Percentiles rank a stretch among this genome's conserved stretches.
These are phyloP conservation scores for Sinotaia quadrata DNA, from an alignment of 2,888 invertebrate genomes.

Conservation along the genomic window DNA sequence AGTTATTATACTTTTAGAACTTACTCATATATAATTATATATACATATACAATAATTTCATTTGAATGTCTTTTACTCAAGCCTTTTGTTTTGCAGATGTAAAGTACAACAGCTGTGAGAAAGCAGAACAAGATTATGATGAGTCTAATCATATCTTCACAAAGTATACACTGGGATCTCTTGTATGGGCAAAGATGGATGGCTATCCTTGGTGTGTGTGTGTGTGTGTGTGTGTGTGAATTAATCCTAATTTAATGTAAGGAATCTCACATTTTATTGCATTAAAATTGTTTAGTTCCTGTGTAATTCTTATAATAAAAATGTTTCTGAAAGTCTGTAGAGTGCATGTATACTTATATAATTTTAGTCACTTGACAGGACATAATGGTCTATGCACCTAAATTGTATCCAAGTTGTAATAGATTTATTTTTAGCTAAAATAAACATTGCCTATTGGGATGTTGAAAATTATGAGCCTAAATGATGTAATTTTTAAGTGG, in stretches of 20 bases:
- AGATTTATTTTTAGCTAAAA: too few relatives aligned
- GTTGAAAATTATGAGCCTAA: too few relatives aligned
- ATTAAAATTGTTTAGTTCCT: too few relatives aligned
- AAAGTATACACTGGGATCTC: slow-evolving; percentile 78
- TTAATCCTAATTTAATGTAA: too few relatives aligned
- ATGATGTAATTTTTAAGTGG: too few relatives aligned
- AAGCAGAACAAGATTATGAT: slow-evolving; percentile 74
- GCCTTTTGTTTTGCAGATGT: slow-evolving; percentile 40
- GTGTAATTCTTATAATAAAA: neutral
- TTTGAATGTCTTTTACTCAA: neutral
- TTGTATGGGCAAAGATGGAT: slow-evolving; percentile 79
- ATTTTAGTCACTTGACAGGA: neutral
- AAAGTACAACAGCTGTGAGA: slow-evolving; percentile 74
- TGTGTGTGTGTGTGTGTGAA: neutral
- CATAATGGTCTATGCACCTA: neutral
- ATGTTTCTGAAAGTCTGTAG: neutral
- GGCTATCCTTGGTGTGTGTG: slow-evolving; percentile 77
- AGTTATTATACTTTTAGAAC: too few relatives aligned
- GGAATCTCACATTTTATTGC: too few relatives aligned
- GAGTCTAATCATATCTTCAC: slow-evolving; percentile 76
- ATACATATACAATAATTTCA: too few relatives aligned
- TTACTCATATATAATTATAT: too few relatives aligned
- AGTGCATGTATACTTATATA: neutral
- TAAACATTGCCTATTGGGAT: too few relatives aligned
- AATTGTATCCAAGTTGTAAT: too few relatives aligned